Evolutionary conservation across 1,140 invertebrate genomes (phyloP).

Genomic region (Drosophila mojavensis): DNA sequence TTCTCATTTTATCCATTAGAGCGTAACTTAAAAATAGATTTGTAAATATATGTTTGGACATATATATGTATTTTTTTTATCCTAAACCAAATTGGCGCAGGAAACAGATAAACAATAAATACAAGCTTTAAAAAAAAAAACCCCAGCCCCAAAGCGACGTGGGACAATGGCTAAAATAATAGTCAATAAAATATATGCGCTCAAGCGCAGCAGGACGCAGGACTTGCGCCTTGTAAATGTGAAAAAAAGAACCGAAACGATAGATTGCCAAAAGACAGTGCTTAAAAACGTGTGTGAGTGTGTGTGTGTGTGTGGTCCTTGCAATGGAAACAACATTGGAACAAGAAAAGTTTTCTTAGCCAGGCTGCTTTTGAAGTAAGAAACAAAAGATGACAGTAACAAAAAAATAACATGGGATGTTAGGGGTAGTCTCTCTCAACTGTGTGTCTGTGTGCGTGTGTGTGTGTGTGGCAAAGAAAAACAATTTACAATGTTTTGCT

Average conservation of each 20-base stretch:
- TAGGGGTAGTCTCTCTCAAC: neutral
- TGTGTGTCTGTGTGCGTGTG: constrained; percentile 28
- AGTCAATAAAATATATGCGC: constrained; percentile 78
- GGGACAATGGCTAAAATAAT: constrained; percentile 61
- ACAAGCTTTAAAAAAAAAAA: constrained; percentile 13
- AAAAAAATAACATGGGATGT: constrained; percentile 58
- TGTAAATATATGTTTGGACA: neutral
- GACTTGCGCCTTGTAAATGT: constrained; percentile 21
- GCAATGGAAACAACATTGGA: constrained; percentile 60
- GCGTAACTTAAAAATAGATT: constrained; percentile 5
- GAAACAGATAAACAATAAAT: constrained; percentile 10
- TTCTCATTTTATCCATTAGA: constrained; percentile 5
- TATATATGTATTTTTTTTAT: neutral
- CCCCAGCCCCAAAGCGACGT: constrained; percentile 31
- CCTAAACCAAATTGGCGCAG: neutral
- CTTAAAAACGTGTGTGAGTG: neutral
- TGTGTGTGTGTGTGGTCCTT: constrained; percentile 19
- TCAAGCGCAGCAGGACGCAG: constrained; percentile 57
- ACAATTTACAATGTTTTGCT: constrained; percentile 82
- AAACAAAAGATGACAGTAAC: constrained; percentile 63
- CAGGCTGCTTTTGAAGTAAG: constrained; percentile 57
- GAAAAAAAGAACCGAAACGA: neutral
- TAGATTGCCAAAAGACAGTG: constrained; percentile 3
- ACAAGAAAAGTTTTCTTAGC: constrained; percentile 46
- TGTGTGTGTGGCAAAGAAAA: constrained; percentile 72